These are phyloP conservation scores for Plebejus argus DNA, from an alignment of 2,888 invertebrate species.

Conservation along the genomic window DNA sequence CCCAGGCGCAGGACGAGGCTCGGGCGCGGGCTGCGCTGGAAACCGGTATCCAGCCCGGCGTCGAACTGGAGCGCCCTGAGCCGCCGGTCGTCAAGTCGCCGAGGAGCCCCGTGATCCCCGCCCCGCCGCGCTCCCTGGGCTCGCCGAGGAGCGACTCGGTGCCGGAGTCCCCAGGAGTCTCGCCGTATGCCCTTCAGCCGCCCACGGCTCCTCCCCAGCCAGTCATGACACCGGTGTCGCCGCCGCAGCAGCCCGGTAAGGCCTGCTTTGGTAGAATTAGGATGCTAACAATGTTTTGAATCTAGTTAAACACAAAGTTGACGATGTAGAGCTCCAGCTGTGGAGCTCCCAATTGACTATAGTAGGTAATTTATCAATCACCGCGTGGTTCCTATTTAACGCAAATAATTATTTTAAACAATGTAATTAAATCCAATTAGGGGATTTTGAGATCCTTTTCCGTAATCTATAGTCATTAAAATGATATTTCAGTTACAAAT, in stretches of 20 bases:
- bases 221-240: slow-evolving; percentile 74
- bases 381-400: not conserved
- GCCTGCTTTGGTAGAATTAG: slow-evolving; percentile 1
- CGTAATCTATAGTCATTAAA: not conserved
- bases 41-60: slow-evolving; percentile 64
- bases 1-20: slow-evolving; percentile 92
- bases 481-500: not conserved
- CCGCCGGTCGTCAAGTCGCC: slow-evolving; percentile 72
- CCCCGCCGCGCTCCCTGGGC: slow-evolving; percentile 61
- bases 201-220: slow-evolving; percentile 82
- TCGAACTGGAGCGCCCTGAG: slow-evolving; percentile 74
- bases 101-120: slow-evolving; percentile 57
- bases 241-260: slow-evolving; percentile 65
- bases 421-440: not conserved
- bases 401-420: not conserved
- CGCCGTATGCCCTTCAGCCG: slow-evolving; percentile 71
- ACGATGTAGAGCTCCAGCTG: not conserved
- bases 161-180: slow-evolving; percentile 69
- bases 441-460: not conserved
- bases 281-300: not conserved
- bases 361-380: not conserved
- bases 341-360: not conserved
- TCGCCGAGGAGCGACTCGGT: slow-evolving; percentile 70
- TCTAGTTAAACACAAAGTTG: not conserved
- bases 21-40: slow-evolving; percentile 69